Evolutionary conservation across 35 echinoderm and acorn worm species (phyloP), one percentile per base, ranked within the genome.

Genomic region (Strongylocentrotus purpuratus): DNA sequence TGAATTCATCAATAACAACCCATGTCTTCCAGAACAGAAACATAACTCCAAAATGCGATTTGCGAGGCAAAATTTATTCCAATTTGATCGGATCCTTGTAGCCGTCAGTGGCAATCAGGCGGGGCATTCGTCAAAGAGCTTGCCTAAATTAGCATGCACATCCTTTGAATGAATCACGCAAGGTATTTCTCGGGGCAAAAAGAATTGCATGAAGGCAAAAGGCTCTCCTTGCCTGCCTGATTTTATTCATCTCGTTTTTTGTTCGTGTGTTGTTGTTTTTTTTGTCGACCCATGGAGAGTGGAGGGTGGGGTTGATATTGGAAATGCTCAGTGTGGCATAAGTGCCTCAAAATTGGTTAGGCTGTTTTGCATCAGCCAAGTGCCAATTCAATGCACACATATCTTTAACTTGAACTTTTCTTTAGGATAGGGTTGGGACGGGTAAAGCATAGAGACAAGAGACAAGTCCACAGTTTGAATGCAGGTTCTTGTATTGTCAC

Each of bases 31-130:
- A n/a, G 20, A n/a, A 78, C 65, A 78, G 22, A n/a, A 78, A 78
- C 28, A 78, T 78, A 78, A 78, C 65, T 78, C 65, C 65, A 78
- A 78, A 78, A 78, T 78, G 65, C 65, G 65, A 78, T 78, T 78
- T 78, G 65, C 65, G 65, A 78, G 65, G 65, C 20, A 78, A 78
- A 25, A 78, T 78, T 78, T 78, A 78, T 78, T 78, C 65, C 65
- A 78, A 78, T 78, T n/a, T 78, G 65, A 78, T 78, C 65, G 28
- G 65, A 22, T 78, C 65, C 65, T 78, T 78, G 65, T 78, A 78
- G 65, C 65, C 65, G 65, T 78, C 65, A 18, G 65, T 28, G 65
- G 65, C 65, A 78, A 78, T 78, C 22, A n/a, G 65, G 65, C 65
- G 28, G 28, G 22, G 65, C 65, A 78, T 78, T 78, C 65, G 28